Conservation (phyloP, 2,113 vertebrate species). For the Narcine bancroftii region DNA sequence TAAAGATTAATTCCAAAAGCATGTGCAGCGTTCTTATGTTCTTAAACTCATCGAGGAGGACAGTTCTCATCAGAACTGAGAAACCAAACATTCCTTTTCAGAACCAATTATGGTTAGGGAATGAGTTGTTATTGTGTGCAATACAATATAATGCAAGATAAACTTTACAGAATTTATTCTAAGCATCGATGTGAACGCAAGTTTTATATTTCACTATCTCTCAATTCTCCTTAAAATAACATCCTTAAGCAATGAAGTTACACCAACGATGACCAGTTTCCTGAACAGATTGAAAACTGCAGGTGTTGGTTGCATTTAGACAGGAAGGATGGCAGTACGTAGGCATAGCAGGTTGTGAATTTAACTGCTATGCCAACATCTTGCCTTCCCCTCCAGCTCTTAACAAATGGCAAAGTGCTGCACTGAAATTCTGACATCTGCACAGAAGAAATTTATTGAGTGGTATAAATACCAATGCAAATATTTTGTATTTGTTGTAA, state of each 20-base stretch:
- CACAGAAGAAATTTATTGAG: neutral
- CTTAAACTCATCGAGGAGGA: neutral
- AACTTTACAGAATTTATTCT: neutral
- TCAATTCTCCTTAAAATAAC: neutral
- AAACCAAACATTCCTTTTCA: neutral
- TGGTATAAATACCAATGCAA: neutral
- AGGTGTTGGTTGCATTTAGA: slow-evolving; percentile 50
- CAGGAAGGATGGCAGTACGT: slow-evolving; percentile 67
- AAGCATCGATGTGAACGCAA: no score
- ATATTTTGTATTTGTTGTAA: neutral
- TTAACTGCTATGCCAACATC: slow-evolving; percentile 75
- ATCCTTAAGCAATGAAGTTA: neutral
- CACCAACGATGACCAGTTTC: neutral
- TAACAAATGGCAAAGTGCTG: neutral
- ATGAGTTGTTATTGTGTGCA: neutral
- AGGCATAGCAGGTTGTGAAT: slow-evolving; percentile 66
- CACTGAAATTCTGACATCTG: neutral
- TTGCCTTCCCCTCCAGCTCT: slow-evolving; percentile 67
- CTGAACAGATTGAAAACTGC: slow-evolving; percentile 1
- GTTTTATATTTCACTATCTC: neutral
- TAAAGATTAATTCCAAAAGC: neutral
- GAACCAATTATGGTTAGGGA: neutral
- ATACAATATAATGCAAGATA: neutral
- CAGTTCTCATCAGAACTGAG: neutral
- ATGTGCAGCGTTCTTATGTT: neutral